Percentiles rank a stretch among this genome's conserved stretches.
Conservation (phyloP, 2,797 vertebrate species). For the Thunnus albacares region DNA sequence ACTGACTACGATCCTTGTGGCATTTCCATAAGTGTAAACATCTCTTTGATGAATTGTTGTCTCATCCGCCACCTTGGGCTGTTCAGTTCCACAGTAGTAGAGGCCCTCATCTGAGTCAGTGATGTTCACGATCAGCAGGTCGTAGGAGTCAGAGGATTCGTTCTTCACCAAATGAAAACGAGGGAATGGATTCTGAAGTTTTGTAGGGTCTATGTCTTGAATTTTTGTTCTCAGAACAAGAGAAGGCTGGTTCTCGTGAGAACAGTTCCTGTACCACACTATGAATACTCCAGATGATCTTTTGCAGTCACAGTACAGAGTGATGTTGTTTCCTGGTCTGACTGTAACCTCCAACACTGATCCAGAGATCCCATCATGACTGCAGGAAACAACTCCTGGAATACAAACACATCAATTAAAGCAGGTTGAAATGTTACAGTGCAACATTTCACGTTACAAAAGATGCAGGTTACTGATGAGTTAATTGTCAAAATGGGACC, state of each 20-base stretch:
- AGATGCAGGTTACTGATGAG: not conserved
- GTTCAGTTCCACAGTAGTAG: conserved; percentile 68
- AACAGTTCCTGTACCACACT: conserved; percentile 69
- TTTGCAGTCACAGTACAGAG: conserved; percentile 64
- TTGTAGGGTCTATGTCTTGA: no score
- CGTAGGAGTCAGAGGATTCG: conserved; percentile 33
- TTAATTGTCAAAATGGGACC: not conserved
- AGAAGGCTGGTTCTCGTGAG: conserved; percentile 58
- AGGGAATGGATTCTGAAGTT: not conserved
- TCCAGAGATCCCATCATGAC: conserved; percentile 12
- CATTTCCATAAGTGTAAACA: conserved; percentile 8
- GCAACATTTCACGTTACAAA: not conserved
- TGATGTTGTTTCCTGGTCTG: conserved; percentile 62
- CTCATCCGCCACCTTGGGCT: fast-evolving
- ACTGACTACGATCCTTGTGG: conserved; percentile 39
- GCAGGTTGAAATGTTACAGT: not conserved
- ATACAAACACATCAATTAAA: not conserved
- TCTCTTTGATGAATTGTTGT: fast-evolving
- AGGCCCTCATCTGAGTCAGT: conserved; percentile 54
- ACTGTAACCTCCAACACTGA: conserved; percentile 24
- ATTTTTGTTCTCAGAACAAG: conserved; percentile 22
- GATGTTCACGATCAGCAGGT: conserved; percentile 65
- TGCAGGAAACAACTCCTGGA: conserved; percentile 42
- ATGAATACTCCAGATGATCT: not conserved
- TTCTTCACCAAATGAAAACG: conserved; percentile 43